Conservation (phyloP, 1,140 invertebrate genomes). For the Tetraneura akinire region DNA sequence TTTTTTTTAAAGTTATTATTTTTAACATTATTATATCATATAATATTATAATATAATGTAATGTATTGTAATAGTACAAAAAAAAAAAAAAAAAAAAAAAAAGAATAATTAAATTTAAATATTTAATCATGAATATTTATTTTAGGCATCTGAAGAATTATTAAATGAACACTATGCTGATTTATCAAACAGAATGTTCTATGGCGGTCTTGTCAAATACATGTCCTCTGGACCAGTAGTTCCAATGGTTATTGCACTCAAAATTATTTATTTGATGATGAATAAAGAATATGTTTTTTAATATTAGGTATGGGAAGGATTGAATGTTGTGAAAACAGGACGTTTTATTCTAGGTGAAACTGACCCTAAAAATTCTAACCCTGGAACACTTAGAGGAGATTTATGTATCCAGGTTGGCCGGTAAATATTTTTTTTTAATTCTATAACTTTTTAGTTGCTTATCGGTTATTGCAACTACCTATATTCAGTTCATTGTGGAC, state of each 20-base stretch:
- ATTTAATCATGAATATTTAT: no score
- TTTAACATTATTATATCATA: no score
- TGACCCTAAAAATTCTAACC: conserved; percentile 87
- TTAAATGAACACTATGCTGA: conserved; percentile 92
- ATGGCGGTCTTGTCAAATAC: conserved; percentile 90
- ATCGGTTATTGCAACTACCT: no score
- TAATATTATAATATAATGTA: no score
- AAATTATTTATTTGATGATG: neutral
- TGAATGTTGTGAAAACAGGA: conserved; percentile 92
- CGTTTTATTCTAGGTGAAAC: conserved; percentile 95
- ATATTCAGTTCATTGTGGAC: no score
- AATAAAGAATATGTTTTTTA: neutral
- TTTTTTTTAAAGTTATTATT: no score
- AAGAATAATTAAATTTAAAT: no score
- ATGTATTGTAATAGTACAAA: no score
- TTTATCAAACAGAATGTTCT: conserved; percentile 84
- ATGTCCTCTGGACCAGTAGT: conserved; percentile 97
- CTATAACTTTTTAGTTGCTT: neutral
- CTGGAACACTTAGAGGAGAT: conserved; percentile 94
- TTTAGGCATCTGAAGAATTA: conserved; percentile 73
- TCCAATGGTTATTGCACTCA: conserved; percentile 75
- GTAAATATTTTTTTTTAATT: conserved; percentile 57
- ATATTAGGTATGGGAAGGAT: conserved; percentile 84
- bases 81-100: no score
- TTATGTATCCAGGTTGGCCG: conserved; percentile 90